Conservation (phyloP, 2,888 invertebrate genomes). For the Yponomeuta evonymella region DNA sequence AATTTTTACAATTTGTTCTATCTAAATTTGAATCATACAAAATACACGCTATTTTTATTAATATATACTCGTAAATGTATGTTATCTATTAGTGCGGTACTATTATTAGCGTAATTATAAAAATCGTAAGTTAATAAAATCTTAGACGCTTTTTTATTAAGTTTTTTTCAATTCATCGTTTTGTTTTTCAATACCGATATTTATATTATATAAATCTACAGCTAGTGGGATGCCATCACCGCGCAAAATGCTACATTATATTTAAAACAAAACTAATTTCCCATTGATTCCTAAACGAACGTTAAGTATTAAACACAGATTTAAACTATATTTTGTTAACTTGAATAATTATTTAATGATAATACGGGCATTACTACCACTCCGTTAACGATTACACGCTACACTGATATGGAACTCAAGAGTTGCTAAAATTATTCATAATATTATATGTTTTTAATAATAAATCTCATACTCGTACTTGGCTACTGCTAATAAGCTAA, state of each 20-base stretch:
- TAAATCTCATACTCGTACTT: slow-evolving; percentile 49
- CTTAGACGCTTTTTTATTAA: slow-evolving; percentile 43
- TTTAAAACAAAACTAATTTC: slow-evolving; percentile 33
- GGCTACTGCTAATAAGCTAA: slow-evolving; percentile 38
- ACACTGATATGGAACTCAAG: slow-evolving; percentile 52
- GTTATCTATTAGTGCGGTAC: slow-evolving; percentile 48
- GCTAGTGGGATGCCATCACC: slow-evolving; percentile 62
- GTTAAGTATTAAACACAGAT: slow-evolving; percentile 53
- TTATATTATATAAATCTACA: slow-evolving; percentile 32
- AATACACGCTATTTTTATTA: slow-evolving; percentile 41
- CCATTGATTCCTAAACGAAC: slow-evolving; percentile 44
- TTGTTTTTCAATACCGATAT: slow-evolving; percentile 43
- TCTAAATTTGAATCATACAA: slow-evolving; percentile 56
- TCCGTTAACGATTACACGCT: slow-evolving; percentile 30
- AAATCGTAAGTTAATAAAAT: slow-evolving; percentile 46
- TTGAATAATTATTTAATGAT: slow-evolving; percentile 23
- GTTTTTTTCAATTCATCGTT: slow-evolving; percentile 20
- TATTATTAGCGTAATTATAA: slow-evolving; percentile 25
- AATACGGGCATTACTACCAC: slow-evolving; percentile 21
- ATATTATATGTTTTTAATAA: slow-evolving; percentile 30
- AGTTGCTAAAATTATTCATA: slow-evolving; percentile 25
- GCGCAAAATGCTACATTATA: slow-evolving; percentile 52
- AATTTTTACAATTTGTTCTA: slow-evolving; percentile 43
- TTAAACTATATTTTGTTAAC: slow-evolving; percentile 27
- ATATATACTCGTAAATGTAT: slow-evolving; percentile 12